A percentile compares a stretch with the other conserved stretches of the same genome.
Conservation (phyloP, 2,888 invertebrate genomes). For the Marronus borbonicus region DNA sequence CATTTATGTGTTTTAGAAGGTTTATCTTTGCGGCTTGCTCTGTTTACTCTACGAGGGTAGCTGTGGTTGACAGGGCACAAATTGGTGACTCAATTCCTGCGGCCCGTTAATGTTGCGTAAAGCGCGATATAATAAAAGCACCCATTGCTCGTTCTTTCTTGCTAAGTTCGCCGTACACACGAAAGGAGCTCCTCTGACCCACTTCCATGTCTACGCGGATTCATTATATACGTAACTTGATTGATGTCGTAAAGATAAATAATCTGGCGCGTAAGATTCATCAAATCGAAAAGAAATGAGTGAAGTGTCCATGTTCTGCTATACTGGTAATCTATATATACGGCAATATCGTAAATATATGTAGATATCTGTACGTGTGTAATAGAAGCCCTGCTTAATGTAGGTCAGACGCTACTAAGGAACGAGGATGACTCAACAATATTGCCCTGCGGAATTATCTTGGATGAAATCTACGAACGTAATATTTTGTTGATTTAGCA, state of each 20-base stretch:
- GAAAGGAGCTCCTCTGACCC: constrained; percentile 12
- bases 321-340: background rate
- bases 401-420: background rate
- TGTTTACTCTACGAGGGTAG: constrained; percentile 31
- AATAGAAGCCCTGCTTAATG: no score
- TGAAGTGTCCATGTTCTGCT: background rate
- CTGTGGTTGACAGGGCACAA: constrained; percentile 1
- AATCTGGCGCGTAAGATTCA: background rate
- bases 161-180: constrained; percentile 4
- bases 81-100: constrained; percentile 34
- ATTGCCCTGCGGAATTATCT: constrained; percentile 1
- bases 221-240: constrained; percentile 10
- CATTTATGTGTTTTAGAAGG: constrained; percentile 40
- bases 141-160: constrained; percentile 23
- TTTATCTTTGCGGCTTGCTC: constrained; percentile 34
- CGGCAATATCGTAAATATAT: background rate
- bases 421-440: constrained; percentile 11
- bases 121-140: constrained; percentile 43
- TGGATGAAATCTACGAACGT: constrained; percentile 17
- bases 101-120: constrained; percentile 42
- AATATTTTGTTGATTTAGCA: constrained; percentile 29
- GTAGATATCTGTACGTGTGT: no score
- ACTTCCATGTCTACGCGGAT: constrained; percentile 11
- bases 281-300: background rate
- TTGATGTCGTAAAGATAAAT: constrained; percentile 39